Percentiles rank a stretch among this genome's conserved stretches.
Evolutionary conservation across 2,797 vertebrate genomes (phyloP).

Genomic region (Rhinatrema bivittatum): DNA sequence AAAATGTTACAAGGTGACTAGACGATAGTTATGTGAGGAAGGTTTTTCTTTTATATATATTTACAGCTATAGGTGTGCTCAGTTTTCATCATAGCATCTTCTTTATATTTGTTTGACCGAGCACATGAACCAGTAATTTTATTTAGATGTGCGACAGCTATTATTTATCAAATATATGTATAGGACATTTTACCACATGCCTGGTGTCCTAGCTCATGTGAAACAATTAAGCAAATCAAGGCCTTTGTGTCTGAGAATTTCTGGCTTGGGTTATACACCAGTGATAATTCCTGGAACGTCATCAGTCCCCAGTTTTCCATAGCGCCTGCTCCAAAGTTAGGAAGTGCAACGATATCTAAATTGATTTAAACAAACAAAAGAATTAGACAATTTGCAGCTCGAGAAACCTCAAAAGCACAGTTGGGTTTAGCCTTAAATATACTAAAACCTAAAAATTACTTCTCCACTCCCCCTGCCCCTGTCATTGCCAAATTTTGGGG

Average conservation of each 20-base stretch:
- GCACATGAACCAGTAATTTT: too few relatives aligned
- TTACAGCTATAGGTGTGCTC: too few relatives aligned
- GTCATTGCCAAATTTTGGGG: background rate
- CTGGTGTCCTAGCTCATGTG: constrained; percentile 68
- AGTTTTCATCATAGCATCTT: too few relatives aligned
- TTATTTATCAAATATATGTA: too few relatives aligned
- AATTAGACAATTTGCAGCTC: background rate
- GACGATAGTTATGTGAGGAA: too few relatives aligned
- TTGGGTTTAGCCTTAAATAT: too few relatives aligned
- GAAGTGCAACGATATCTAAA: constrained; percentile 60
- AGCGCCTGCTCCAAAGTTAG: constrained; percentile 41
- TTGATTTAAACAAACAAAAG: constrained; percentile 19
- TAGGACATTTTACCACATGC: constrained; percentile 55
- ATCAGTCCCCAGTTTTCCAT: constrained; percentile 72
- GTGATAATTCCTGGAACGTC: constrained; percentile 41
- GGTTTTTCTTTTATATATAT: too few relatives aligned
- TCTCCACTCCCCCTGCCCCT: background rate
- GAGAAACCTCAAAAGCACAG: background rate
- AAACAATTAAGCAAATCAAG: constrained; percentile 30
- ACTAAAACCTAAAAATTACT: background rate
- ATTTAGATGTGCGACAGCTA: too few relatives aligned
- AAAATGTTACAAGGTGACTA: too few relatives aligned
- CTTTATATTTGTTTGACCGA: too few relatives aligned
- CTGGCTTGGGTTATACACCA: constrained; percentile 39
- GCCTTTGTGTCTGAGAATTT: constrained; percentile 26